Base-by-base conservation (phyloP, 37 sponge, comb jelly and placozoan species). In the Diacarnus erythraeanus region DNA sequence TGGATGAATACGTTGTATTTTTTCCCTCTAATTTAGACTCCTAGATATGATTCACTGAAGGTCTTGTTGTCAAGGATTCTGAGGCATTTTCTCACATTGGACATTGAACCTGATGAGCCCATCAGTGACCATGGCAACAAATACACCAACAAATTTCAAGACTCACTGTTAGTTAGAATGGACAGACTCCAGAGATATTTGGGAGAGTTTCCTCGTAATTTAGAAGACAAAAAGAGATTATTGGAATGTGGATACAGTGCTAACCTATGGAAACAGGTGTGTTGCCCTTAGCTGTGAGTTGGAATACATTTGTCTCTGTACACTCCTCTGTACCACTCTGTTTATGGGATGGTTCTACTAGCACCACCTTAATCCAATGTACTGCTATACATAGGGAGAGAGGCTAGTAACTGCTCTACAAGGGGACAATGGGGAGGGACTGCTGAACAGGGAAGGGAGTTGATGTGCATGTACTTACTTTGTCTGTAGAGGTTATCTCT, bases 31-130 rank as follows among this genome's bases (percentile, higher is more conserved):
- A 0, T 68, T 1, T 41, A 88, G 88, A 42, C 58, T 18, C 92
- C 92, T 0, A 57, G 89, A 4, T 92, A 84, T 31, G 64, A 88
- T 37, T 67, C 69, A 0, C 67, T 92, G 58, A 92, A 88, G 77
- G 0, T 3, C 6, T 17, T 70, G 27, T 71, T 88, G 20, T 61
- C 82, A 10, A n/a, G 36, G 17, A n/a, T 71, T 4, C 39, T 92
- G 2, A 38, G 51, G 26, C 77, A 78, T 71, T 91, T 87, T 43
- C 84, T 91, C 26, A 79, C 80, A 2, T 36, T 66, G 25, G 59
- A 65, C 27, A 34, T 61, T 26, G 12, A 65, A 35, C 3, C 69
- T 35, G 56, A 3, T 20, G 75, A n/a, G 64, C 35, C 22, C 21
- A 8, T 27, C 33, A 60, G 42, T 5, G 10, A 9, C 54, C 3